Base-by-base conservation (phyloP, 2,113 vertebrate species). In the Albula goreensis region DNA sequence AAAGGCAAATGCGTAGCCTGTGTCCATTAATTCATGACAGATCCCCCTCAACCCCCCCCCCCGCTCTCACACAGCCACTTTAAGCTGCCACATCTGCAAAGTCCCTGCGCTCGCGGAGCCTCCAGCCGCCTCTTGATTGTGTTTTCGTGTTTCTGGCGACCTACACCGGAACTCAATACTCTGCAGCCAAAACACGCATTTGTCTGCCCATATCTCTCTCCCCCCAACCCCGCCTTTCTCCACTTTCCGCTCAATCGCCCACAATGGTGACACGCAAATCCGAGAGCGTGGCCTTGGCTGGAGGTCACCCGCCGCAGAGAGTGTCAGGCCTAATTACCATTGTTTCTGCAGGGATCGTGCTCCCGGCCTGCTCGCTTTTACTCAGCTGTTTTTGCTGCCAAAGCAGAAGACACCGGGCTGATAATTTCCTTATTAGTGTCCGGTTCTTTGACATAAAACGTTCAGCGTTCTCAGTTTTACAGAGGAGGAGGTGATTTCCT, bases 71-170 rank as follows among this genome's bases (percentile, higher is more conserved):
- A 41, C 41, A 2, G 19, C 4, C 5, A 63, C 86, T 87, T 87
- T 87, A 81, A 87, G 82, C 60, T 15, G 78, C 84, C 83, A 88
- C 87, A 90, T 91, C 91, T 82, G 89, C 87, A 92, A 94, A 83
- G 92, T 94, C 94, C 94, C 93, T 89, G 94, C 95, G 95, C 95
- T 96, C 95, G 50, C 82, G 83, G 93, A 94, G 91, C 90, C 97
- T 96, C 89, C 94, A 96, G 94, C 97, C 96, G 97, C 91, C 90
- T 91, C 94, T 95, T 97, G 96, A 97, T 97, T 97, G 95, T 98
- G 96, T 98, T 98, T 97, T 97, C 96, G 97, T 97, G 95, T 98
- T 98, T 95, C 91, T 95, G 93, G 94, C 95, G 95, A 95, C 94
- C 95, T 94, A 95, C 94, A 86, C 96, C 92, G 93, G 94, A 96